Base-by-base conservation (phyloP, 2,797 vertebrate species). In the Malurus leucopterus region DNA sequence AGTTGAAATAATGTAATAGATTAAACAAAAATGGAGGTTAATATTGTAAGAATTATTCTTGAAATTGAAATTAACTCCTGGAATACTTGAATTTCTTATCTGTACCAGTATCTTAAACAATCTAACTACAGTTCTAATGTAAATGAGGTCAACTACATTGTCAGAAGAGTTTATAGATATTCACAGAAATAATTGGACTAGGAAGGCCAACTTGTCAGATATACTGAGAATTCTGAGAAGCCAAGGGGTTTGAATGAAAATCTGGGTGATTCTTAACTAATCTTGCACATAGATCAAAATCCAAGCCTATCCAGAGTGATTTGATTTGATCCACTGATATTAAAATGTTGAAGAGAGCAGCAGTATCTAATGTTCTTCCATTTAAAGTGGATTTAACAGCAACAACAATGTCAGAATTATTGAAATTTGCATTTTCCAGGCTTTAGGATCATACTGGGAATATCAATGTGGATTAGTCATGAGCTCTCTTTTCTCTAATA, bases 321-420 rank as follows among this genome's bases (percentile, higher is more conserved):
- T 94, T 92, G 58, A 89, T 91, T 93, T 95, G 81, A 96, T 92
- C 68, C 29, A 15, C 53, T 93, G 76, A 63, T 94, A 84, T 67
- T 95, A 88, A 94, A 82, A 86, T 89, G 69, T 63, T 86, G 63
- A 89, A 82, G 67, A 79, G 69, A 88, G 80, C n/a, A 43, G 68
- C 36, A 77, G 47, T 75, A 34, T 69, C 72, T 72, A 58, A 89
- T 87, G 67, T 86, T 86, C 54, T 95, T 86, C 87, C 86, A 3
- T 80, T 84, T 92, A 76, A 69, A 71, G 44, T 69, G 61, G 57
- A 87, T 92, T 95, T 76, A 73, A 4, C 51, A 61, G 59, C 83
- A 91, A 93, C 72, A 92, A 90, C 77, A 85, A 73, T 70, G 55
- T 88, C 92, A 94, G 91, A 86, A 79, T 92, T 11, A 92, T 70